phyloP scores from a whole-genome alignment of 2,888 invertebrate genomes.

The Acleris holmiana region DNA sequence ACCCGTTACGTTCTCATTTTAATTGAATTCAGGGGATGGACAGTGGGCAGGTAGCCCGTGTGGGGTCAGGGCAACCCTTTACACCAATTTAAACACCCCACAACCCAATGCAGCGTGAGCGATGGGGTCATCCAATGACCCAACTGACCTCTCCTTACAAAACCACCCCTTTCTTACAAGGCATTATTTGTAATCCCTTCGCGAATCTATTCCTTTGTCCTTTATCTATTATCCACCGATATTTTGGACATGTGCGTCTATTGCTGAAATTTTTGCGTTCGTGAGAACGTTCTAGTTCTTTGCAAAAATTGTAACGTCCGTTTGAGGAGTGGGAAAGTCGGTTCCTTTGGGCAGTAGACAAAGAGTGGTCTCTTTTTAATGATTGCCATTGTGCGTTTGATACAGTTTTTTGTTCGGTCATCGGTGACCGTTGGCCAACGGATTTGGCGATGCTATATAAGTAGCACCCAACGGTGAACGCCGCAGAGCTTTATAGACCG shows the following conservation, averaged over 20 bases:
- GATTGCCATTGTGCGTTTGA: slow-evolving; percentile 79
- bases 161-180: slow-evolving; percentile 78
- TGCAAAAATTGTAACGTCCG: slow-evolving; percentile 80
- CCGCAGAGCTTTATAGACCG: slow-evolving; percentile 28
- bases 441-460: slow-evolving; percentile 80
- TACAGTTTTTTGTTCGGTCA: slow-evolving; percentile 75
- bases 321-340: slow-evolving; percentile 68
- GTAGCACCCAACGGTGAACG: slow-evolving; percentile 59
- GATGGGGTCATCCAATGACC: slow-evolving; percentile 83
- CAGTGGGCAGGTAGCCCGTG: slow-evolving; percentile 74
- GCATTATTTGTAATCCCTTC: slow-evolving; percentile 85
- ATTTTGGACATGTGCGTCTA: slow-evolving; percentile 68
- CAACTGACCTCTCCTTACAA: slow-evolving; percentile 73
- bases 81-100: slow-evolving; percentile 77
- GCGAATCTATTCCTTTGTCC: slow-evolving; percentile 84
- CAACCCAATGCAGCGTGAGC: slow-evolving; percentile 80
- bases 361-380: slow-evolving; percentile 82
- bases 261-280: slow-evolving; percentile 79
- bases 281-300: slow-evolving; percentile 82
- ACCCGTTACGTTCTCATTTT: slow-evolving; percentile 80
- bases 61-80: slow-evolving; percentile 79
- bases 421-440: slow-evolving; percentile 79
- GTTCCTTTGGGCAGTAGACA: slow-evolving; percentile 70
- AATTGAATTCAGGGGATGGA: slow-evolving; percentile 72
- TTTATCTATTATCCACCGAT: slow-evolving; percentile 64